These are phyloP conservation scores for Pogoniulus pusillus DNA, from an alignment of 2,797 vertebrate genomes.

Conservation along the genomic window DNA sequence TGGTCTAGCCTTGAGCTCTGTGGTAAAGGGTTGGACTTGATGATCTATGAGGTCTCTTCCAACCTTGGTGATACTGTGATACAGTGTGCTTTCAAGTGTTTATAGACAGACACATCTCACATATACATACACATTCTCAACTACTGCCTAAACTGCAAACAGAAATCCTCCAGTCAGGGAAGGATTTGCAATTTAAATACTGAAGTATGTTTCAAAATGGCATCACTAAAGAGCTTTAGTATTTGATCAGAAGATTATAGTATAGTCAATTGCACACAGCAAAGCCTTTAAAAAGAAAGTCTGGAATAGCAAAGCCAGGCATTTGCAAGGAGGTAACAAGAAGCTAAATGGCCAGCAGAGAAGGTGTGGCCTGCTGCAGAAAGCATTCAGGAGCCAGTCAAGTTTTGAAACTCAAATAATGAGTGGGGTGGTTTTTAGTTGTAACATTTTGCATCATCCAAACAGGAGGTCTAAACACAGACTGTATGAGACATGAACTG, in stretches of 20 bases:
- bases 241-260: constrained; percentile 70
- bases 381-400: background rate
- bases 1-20: too few species aligned
- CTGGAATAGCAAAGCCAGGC: constrained; percentile 16
- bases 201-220: constrained; percentile 51
- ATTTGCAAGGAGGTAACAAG: constrained; percentile 47
- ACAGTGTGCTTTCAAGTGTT: background rate
- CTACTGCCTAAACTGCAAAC: background rate
- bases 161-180: constrained; percentile 24
- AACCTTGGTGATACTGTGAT: too few species aligned
- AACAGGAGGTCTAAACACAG: constrained; percentile 57
- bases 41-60: too few species aligned
- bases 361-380: constrained; percentile 35
- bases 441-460: constrained; percentile 58
- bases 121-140: background rate
- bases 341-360: constrained; percentile 47
- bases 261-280: constrained; percentile 48
- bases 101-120: background rate
- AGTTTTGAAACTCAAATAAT: constrained; percentile 45
- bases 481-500: constrained; percentile 56
- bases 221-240: constrained; percentile 59
- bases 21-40: too few species aligned
- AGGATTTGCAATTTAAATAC: constrained; percentile 65
- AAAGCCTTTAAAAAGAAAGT: constrained; percentile 62
- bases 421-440: background rate